Evolutionary conservation across 2,888 invertebrate genomes (phyloP).

Genomic region (Choristoneura rosaceana): DNA sequence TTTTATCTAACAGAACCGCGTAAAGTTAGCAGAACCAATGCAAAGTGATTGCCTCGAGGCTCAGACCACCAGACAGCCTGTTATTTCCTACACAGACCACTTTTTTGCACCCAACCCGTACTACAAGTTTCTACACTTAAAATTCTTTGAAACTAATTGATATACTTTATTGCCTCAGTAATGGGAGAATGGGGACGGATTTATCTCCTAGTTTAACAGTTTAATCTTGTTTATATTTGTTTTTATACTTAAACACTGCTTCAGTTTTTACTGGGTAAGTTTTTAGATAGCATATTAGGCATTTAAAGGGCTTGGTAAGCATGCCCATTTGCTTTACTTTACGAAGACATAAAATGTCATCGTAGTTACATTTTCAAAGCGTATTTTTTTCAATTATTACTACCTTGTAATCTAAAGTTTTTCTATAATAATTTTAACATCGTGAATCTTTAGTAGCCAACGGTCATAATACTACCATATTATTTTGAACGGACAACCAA

Average conservation of each 20-base stretch:
- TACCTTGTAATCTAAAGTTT: not conserved
- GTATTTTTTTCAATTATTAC: not conserved
- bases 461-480: constrained; percentile 20
- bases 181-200: constrained; percentile 35
- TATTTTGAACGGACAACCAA: constrained; percentile 26
- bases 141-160: constrained; percentile 43
- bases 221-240: constrained; percentile 38
- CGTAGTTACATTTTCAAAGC: not conserved
- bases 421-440: not conserved
- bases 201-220: constrained; percentile 38
- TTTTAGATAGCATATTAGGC: not conserved
- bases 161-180: constrained; percentile 41
- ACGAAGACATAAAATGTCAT: not conserved
- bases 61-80: constrained; percentile 41
- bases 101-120: constrained; percentile 40
- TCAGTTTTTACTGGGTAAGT: not conserved
- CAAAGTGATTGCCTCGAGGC: constrained; percentile 38
- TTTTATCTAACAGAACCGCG: constrained; percentile 33
- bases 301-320: not conserved
- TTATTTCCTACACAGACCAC: constrained; percentile 38
- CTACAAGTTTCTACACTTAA: constrained; percentile 42
- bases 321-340: not conserved
- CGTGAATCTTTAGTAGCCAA: constrained; percentile 24
- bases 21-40: constrained; percentile 35
- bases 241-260: constrained; percentile 23